A percentile compares a stretch with the other conserved stretches of the same genome.
These are phyloP conservation scores for Caenorhabditis sp. DNA, from an alignment of 2,888 invertebrate genomes.

Conservation along the genomic window DNA sequence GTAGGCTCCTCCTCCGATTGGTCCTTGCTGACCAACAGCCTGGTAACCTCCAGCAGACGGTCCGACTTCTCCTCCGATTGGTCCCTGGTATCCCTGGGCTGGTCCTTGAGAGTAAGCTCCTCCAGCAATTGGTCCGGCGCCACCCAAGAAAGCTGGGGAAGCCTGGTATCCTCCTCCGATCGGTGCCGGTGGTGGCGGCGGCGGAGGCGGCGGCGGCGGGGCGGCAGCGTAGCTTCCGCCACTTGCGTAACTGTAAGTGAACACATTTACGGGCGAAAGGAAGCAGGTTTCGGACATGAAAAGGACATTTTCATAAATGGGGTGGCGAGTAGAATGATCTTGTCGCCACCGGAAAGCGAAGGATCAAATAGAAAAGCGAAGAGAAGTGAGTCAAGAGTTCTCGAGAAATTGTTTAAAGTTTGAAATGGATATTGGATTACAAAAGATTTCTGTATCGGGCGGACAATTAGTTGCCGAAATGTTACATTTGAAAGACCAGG, in stretches of 20 bases:
- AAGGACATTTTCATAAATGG: conserved; percentile 40
- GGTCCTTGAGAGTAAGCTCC: conserved; percentile 3
- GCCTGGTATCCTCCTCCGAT: conserved; percentile 25
- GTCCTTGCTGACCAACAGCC: conserved; percentile 4
- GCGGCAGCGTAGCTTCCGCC: conserved; percentile 46
- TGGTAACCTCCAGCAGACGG: neutral
- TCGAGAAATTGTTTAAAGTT: no score
- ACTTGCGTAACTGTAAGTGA: conserved; percentile 48
- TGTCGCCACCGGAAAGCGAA: conserved; percentile 10
- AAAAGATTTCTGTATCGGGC: no score
- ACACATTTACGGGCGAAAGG: conserved; percentile 10
- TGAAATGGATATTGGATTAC: no score
- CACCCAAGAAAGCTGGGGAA: conserved; percentile 38
- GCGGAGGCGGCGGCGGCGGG: conserved; percentile 36
- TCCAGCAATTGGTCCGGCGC: conserved; percentile 11
- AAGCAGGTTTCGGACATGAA: conserved; percentile 34
- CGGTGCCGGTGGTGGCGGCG: conserved; percentile 47
- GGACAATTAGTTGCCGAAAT: no score
- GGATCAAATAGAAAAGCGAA: conserved; percentile 1
- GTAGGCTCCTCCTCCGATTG: conserved; percentile 24
- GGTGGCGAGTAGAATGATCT: conserved; percentile 42
- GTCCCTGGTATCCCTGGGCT: conserved; percentile 17
- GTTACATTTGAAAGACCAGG: no score
- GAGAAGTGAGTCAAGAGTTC: conserved; percentile 4
- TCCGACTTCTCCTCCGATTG: conserved; percentile 16